Conservation (phyloP, 2,797 vertebrate species). For the Coilia nasus region DNA sequence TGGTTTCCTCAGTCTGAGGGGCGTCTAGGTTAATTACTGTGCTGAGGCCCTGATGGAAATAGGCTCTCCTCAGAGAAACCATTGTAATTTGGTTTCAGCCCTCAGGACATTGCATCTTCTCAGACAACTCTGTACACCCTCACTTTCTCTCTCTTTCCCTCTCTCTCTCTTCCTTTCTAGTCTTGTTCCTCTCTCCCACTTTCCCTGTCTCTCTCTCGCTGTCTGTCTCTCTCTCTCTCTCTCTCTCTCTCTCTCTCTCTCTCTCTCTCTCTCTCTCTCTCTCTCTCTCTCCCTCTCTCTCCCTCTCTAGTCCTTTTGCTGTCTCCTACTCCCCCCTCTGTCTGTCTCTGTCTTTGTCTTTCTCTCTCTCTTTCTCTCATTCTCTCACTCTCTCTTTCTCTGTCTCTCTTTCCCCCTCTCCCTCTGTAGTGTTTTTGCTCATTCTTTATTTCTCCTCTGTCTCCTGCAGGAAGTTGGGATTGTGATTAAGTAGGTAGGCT, state of each 20-base stretch:
- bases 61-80: neutral
- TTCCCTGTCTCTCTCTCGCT: neutral
- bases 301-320: neutral
- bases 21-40: slow-evolving; percentile 11
- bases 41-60: neutral
- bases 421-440: neutral
- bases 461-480: neutral
- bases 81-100: neutral
- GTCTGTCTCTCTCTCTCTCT: neutral
- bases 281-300: neutral
- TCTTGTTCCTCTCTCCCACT: neutral
- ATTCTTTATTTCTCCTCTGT: neutral
- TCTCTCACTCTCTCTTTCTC: neutral
- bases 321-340: neutral
- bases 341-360: neutral
- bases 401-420: neutral
- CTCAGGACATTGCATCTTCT: neutral
- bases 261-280: slow-evolving; percentile 7
- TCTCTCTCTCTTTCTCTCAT: neutral
- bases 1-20: neutral
- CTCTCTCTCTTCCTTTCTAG: too few species aligned
- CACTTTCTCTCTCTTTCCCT: neutral
- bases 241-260: neutral
- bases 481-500: neutral
- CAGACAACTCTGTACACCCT: neutral